Percentiles rank a stretch among this genome's conserved stretches.
phyloP scores from a whole-genome alignment of 2,113 vertebrate species.

The Stictonetta naevosa region DNA sequence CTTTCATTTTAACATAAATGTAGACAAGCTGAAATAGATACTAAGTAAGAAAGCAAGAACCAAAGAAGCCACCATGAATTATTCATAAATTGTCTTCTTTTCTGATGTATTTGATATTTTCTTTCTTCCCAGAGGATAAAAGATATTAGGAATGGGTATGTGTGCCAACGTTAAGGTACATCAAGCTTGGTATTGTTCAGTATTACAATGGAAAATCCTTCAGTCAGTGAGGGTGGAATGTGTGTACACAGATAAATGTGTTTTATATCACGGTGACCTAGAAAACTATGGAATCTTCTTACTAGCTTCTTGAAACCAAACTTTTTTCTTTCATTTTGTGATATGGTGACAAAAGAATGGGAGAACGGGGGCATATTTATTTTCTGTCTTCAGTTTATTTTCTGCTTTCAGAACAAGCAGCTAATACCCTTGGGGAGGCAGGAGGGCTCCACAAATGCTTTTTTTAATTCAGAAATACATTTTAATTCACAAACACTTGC shows the following conservation, averaged over 20 bases:
- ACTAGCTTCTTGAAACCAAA: neutral
- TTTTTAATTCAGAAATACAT: neutral
- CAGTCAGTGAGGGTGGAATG: neutral
- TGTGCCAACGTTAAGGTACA: neutral
- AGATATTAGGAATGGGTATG: neutral
- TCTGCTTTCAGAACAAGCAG: neutral
- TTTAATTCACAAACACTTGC: neutral
- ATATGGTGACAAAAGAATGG: neutral
- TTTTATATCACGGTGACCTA: neutral
- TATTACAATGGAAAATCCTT: neutral
- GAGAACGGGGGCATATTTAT: neutral
- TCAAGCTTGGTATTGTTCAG: neutral
- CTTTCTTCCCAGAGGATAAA: constrained; percentile 32
- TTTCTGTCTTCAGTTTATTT: neutral
- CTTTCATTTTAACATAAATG: neutral
- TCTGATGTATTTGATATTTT: constrained; percentile 52
- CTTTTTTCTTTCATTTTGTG: neutral
- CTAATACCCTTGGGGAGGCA: neutral
- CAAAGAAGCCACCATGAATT: constrained; percentile 49
- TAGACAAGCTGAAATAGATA: constrained; percentile 19
- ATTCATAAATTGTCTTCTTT: constrained; percentile 52
- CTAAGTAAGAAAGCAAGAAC: constrained; percentile 62
- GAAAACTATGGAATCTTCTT: neutral
- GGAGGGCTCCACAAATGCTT: neutral
- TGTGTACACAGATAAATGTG: neutral